Conservation (phyloP, 2,888 invertebrate genomes). For the Nudaria mundana region DNA sequence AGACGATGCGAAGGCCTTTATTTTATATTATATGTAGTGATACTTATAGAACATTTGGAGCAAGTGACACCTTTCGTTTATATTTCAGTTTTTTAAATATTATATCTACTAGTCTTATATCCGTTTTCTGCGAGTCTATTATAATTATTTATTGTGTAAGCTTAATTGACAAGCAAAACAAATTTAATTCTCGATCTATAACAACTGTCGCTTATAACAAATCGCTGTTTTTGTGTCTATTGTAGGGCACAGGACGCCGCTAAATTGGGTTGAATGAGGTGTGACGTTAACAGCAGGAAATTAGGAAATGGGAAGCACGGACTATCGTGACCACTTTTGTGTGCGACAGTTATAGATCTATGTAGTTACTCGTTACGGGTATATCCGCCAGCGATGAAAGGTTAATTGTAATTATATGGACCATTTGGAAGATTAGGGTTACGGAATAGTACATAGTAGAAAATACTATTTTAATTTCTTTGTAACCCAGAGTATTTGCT, state of each 20-base stretch:
- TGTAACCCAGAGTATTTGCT: too few relatives aligned
- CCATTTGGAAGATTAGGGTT: slow-evolving; percentile 1
- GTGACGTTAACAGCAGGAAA: slow-evolving; percentile 36
- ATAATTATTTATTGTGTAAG: background rate
- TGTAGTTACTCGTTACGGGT: slow-evolving; percentile 4
- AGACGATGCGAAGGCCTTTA: too few relatives aligned
- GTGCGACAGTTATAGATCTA: slow-evolving; percentile 28
- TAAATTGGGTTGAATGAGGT: slow-evolving; percentile 37
- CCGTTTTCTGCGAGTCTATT: too few relatives aligned
- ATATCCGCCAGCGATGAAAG: slow-evolving; percentile 3
- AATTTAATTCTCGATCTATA: slow-evolving; percentile 2
- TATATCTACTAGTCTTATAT: too few relatives aligned
- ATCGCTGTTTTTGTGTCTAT: slow-evolving; percentile 19
- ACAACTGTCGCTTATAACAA: slow-evolving; percentile 1
- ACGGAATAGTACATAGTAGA: too few relatives aligned
- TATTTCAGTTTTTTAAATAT: too few relatives aligned
- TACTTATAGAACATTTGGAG: too few relatives aligned
- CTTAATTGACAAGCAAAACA: slow-evolving; percentile 5
- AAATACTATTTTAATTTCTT: too few relatives aligned
- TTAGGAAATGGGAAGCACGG: slow-evolving; percentile 38
- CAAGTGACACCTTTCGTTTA: too few relatives aligned
- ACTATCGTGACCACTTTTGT: slow-evolving; percentile 31
- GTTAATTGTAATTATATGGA: slow-evolving; percentile 6
- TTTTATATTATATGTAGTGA: too few relatives aligned
- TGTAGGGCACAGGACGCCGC: slow-evolving; percentile 31